Evolutionary conservation across 2,888 invertebrate species (phyloP).

Genomic region (Lasioglossum lativentre): DNA sequence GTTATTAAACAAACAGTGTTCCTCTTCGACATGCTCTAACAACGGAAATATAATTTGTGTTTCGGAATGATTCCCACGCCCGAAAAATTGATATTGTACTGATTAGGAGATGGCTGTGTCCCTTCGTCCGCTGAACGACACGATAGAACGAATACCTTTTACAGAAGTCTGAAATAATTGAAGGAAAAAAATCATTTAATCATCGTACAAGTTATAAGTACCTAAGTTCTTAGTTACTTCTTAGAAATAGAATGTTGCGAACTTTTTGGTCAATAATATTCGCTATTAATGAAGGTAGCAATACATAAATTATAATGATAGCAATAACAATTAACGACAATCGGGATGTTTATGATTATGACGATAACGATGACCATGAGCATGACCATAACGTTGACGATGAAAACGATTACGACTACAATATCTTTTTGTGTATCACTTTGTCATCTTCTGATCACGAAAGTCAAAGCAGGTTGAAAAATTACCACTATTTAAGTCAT

Average conservation of each 20-base stretch:
- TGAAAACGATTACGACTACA: not conserved
- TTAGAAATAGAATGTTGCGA: not conserved
- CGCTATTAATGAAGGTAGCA: not conserved
- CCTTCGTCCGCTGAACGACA: slow-evolving; percentile 91
- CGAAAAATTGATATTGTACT: slow-evolving; percentile 28
- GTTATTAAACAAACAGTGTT: slow-evolving; percentile 24
- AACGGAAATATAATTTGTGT: slow-evolving; percentile 30
- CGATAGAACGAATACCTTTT: slow-evolving; percentile 94
- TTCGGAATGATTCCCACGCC: slow-evolving; percentile 22
- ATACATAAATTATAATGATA: not conserved
- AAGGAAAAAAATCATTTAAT: slow-evolving; percentile 53
- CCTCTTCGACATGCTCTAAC: slow-evolving; percentile 19
- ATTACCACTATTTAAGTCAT: not conserved
- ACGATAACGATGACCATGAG: not conserved
- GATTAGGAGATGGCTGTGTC: slow-evolving; percentile 86
- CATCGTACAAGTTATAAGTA: not conserved
- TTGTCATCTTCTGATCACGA: not conserved
- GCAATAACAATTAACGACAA: not conserved
- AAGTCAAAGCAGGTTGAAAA: slow-evolving; percentile 1
- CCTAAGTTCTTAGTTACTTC: slow-evolving; percentile 2
- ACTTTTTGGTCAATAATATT: not conserved
- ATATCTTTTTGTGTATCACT: not conserved
- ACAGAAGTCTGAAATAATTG: slow-evolving; percentile 91
- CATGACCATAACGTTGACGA: not conserved
- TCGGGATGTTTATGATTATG: not conserved